Evolutionary conservation across 1,140 invertebrate genomes (phyloP).

Genomic region (Drosophila arawakana): DNA sequence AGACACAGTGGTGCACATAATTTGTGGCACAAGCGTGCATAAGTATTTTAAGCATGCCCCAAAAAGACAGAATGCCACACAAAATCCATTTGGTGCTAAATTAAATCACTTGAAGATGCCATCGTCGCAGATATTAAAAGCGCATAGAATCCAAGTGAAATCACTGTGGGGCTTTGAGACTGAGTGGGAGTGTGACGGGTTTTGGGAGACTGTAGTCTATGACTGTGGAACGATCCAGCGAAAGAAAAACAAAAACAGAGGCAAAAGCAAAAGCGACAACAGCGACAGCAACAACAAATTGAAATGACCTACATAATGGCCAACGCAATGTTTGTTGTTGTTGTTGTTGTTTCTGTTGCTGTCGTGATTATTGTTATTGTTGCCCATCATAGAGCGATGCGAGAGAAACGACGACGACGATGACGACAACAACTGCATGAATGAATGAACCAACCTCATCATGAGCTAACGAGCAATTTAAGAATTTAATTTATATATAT

Average conservation of each 20-base stretch:
- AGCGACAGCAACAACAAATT: slow-evolving; percentile 48
- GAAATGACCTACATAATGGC: slow-evolving; percentile 56
- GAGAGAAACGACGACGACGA: slow-evolving; percentile 21
- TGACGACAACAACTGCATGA: slow-evolving; percentile 53
- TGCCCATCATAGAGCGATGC: slow-evolving; percentile 57
- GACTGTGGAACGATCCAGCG: slow-evolving; percentile 18
- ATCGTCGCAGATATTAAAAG: slow-evolving; percentile 70
- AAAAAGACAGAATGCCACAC: slow-evolving; percentile 32
- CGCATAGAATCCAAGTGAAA: slow-evolving; percentile 75
- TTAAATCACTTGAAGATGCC: slow-evolving; percentile 81
- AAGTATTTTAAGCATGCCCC: slow-evolving; percentile 35
- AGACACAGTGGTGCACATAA: slow-evolving; percentile 13
- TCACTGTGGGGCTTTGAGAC: slow-evolving; percentile 26
- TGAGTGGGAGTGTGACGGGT: neutral
- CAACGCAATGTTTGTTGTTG: slow-evolving; percentile 35
- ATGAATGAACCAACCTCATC: slow-evolving; percentile 68
- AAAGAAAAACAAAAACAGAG: slow-evolving; percentile 35
- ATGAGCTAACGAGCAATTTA: slow-evolving; percentile 80
- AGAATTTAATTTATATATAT: slow-evolving; percentile 76
- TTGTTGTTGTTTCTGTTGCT: slow-evolving; percentile 32
- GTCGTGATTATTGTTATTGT: slow-evolving; percentile 72
- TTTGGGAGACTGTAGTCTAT: neutral
- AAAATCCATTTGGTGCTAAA: slow-evolving; percentile 78
- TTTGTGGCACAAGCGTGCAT: slow-evolving; percentile 18
- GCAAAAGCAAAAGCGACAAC: slow-evolving; percentile 26